Percentiles rank a stretch among this genome's conserved stretches.
Evolutionary conservation across 2,113 vertebrate genomes (phyloP).

Genomic region (Pomatostomus ruficeps): DNA sequence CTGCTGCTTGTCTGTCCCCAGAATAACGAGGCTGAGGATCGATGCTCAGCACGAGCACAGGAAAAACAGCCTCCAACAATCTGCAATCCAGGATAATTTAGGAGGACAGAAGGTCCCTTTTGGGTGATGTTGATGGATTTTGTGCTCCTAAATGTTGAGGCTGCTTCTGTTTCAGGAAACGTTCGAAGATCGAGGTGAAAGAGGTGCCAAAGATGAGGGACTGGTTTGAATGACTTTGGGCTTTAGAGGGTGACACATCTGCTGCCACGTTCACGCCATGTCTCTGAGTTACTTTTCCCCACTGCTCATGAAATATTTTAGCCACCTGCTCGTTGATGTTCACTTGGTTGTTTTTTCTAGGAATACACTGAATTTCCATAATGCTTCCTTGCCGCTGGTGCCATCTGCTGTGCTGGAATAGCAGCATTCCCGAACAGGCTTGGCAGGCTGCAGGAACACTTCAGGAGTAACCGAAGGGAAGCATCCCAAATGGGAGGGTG

Average conservation of each 20-base stretch:
- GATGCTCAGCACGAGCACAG: background rate
- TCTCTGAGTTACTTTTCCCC: background rate
- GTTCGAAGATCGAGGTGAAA: background rate
- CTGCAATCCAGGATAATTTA: constrained; percentile 8
- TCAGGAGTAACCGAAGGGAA: background rate
- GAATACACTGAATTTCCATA: constrained; percentile 52
- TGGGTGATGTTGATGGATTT: background rate
- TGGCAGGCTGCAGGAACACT: background rate
- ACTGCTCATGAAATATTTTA: background rate
- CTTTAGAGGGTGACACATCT: background rate
- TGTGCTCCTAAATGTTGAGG: background rate
- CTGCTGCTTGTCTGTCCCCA: constrained; percentile 12
- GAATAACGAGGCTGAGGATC: background rate
- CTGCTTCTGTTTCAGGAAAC: background rate
- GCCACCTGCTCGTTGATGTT: constrained; percentile 37
- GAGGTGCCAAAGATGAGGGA: background rate
- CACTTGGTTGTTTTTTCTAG: constrained; percentile 55
- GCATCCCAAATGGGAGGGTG: background rate
- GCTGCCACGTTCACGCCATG: background rate
- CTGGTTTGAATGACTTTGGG: background rate
- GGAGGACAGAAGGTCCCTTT: background rate
- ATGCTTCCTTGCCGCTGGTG: constrained; percentile 45
- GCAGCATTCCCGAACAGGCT: constrained; percentile 10
- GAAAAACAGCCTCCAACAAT: background rate
- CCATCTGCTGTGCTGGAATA: constrained; percentile 65